A percentile compares a stretch with the other conserved stretches of the same genome.
These are phyloP conservation scores for Antheraea yamamai DNA, from an alignment of 2,888 invertebrate genomes.

Conservation along the genomic window DNA sequence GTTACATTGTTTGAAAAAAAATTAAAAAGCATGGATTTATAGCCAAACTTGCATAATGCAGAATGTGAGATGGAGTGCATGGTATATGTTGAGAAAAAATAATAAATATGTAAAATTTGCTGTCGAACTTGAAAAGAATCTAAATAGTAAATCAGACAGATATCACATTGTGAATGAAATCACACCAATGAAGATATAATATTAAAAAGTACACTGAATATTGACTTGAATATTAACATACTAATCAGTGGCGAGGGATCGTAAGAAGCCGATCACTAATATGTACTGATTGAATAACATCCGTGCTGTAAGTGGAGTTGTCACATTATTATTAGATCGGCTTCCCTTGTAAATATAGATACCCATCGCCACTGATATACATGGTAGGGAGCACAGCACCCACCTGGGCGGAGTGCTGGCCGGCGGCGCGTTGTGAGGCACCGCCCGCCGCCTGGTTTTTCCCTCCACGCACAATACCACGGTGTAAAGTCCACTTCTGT, in stretches of 20 bases:
- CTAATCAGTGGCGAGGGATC: slow-evolving; percentile 4
- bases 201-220: slow-evolving; percentile 63
- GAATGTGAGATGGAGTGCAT: slow-evolving; percentile 6
- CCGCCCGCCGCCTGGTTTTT: slow-evolving; percentile 80
- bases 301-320: neutral
- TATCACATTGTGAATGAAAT: slow-evolving; percentile 10
- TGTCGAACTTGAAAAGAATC: neutral
- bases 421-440: slow-evolving; percentile 71
- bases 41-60: slow-evolving; percentile 6
- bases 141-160: neutral
- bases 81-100: neutral
- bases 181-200: slow-evolving; percentile 38
- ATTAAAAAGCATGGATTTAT: neutral
- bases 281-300: neutral
- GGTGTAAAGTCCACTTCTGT: slow-evolving; percentile 92
- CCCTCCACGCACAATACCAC: slow-evolving; percentile 89
- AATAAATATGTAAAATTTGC: neutral
- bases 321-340: slow-evolving; percentile 35
- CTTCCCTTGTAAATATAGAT: neutral
- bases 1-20: neutral
- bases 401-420: slow-evolving; percentile 80
- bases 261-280: neutral
- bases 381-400: slow-evolving; percentile 56
- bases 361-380: neutral
- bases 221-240: slow-evolving; percentile 46